Evolutionary conservation across 1,140 invertebrate species (phyloP), one percentile per base, ranked within the genome.

Genomic region (Parasteatoda tepidariorum): DNA sequence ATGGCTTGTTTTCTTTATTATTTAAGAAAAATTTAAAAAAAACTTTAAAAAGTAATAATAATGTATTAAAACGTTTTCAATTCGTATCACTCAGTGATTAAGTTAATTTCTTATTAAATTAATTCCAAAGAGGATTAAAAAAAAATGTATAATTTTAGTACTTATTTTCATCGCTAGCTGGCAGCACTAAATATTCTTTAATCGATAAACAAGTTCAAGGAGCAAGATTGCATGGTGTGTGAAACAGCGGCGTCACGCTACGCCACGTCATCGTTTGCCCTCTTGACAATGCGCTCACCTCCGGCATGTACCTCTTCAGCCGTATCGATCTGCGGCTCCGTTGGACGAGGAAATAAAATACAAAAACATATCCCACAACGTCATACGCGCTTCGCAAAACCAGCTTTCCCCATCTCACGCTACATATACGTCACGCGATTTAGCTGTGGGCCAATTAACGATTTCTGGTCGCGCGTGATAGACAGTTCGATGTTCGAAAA

Each of bases 401-500:
- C 5, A 3, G 68, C 28, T 26, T 59, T n/a, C 57, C 7, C 2
- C n/a, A 59, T 28, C 28, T 5, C 48, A 31, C 71, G 24, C 71
- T 59, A 41, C 55, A 59, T 28, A 26, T 61, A 74, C 68, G 68
- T 71, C 68, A 71, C 24, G 48, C 68, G 48, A 71, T 55, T 71
- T 15, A 22, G 64, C 34, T 22, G 31, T 67, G 64, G 31, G 26
- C 64, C 34, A 26, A 31, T 34, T 38, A 67, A 24, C 18, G 24
- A 24, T n/a, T n/a, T n/a, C 61, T 28, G 9, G 33, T 22, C 34
- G 64, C 34, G 9, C 22, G 22, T 3, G 64, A 24, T 22, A 34
- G 3, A 22, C 6, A 22, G 18, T 22, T 7, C 2, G 55, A 38
- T n/a, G 64, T 34, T 6, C 57, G 18, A 18, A 4, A 31, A 34